These are phyloP conservation scores for Himalopsyche kuldschensis DNA, from an alignment of 2,888 invertebrate genomes.

Conservation along the genomic window DNA sequence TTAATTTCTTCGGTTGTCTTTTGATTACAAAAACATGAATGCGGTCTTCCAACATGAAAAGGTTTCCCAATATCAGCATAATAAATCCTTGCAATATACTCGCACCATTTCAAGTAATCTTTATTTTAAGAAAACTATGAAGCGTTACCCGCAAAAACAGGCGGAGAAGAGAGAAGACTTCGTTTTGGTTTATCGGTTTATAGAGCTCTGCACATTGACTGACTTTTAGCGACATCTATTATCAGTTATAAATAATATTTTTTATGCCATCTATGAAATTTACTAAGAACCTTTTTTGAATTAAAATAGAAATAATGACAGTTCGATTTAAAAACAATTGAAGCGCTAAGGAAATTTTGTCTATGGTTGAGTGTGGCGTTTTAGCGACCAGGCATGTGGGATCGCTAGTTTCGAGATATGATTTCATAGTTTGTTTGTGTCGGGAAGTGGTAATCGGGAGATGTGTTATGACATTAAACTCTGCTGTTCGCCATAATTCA, in stretches of 20 bases:
- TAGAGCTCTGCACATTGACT: too few relatives aligned
- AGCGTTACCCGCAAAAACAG: too few relatives aligned
- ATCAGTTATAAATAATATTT: not conserved
- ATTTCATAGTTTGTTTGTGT: not conserved
- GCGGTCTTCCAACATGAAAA: too few relatives aligned
- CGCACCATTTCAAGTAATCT: too few relatives aligned
- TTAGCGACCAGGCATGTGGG: conserved; percentile 8
- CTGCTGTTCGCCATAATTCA: not conserved
- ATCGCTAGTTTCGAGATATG: conserved; percentile 3
- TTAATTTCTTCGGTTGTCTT: too few relatives aligned
- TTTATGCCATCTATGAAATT: not conserved
- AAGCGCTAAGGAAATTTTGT: not conserved
- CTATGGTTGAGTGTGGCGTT: not conserved
- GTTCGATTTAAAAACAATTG: not conserved
- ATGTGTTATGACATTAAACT: not conserved
- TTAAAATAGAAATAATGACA: not conserved
- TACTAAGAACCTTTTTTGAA: not conserved
- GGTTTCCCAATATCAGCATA: too few relatives aligned
- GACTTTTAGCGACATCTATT: not conserved
- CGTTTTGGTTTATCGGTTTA: too few relatives aligned
- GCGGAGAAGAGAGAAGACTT: too few relatives aligned
- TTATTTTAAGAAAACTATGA: too few relatives aligned
- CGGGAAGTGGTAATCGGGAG: not conserved
- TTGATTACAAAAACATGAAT: too few relatives aligned
- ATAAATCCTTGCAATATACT: too few relatives aligned